phyloP scores from a whole-genome alignment of 2,888 invertebrate species.

The Theodoxus fluviatilis region DNA sequence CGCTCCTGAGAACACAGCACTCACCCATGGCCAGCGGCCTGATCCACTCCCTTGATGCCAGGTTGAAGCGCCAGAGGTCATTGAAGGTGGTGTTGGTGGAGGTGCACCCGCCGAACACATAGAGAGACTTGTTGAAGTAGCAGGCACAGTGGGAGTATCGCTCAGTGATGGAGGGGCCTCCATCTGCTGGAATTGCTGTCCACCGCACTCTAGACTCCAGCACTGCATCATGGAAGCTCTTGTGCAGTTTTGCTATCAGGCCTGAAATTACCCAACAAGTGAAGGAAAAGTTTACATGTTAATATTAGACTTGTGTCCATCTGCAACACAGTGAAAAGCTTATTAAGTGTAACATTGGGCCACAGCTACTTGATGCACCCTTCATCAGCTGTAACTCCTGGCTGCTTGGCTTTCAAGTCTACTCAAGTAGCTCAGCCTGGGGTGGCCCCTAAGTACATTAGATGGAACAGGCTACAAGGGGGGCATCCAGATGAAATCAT shows the following conservation, averaged over 20 bases:
- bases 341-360: not conserved
- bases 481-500: too few species aligned
- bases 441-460: too few species aligned
- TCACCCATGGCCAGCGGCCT: constrained; percentile 64
- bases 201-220: constrained; percentile 42
- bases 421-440: too few species aligned
- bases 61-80: constrained; percentile 92
- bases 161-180: constrained; percentile 82
- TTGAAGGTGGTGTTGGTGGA: constrained; percentile 93
- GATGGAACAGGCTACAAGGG: too few species aligned
- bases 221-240: constrained; percentile 80
- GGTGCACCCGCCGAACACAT: constrained; percentile 95
- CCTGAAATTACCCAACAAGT: constrained; percentile 72
- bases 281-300: too few species aligned
- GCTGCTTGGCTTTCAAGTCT: too few species aligned
- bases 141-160: constrained; percentile 92
- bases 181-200: constrained; percentile 40
- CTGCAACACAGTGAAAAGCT: not conserved
- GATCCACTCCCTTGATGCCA: constrained; percentile 84
- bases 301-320: too few species aligned
- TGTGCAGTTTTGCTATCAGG: constrained; percentile 78
- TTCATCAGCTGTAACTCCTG: too few species aligned
- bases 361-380: too few species aligned
- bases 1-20: not conserved
- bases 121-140: constrained; percentile 71